A percentile compares a stretch with the other conserved stretches of the same genome.
Evolutionary conservation across 2,888 invertebrate genomes (phyloP).

Genomic region (Netelia inedita): DNA sequence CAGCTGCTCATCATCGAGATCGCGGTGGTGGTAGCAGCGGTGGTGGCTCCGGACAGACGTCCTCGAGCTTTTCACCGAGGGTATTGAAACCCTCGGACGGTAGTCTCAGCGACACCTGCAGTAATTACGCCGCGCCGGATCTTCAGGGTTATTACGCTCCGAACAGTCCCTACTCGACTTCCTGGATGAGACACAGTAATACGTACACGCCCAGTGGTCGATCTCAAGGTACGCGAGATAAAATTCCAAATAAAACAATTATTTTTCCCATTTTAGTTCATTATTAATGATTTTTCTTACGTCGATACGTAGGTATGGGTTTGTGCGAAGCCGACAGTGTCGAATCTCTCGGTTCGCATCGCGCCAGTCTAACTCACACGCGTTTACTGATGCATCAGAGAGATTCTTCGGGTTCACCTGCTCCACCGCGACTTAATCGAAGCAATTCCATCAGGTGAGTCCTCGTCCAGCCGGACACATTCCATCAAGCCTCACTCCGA

Average conservation of each 20-base stretch:
- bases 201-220: slow-evolving; percentile 85
- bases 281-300: slow-evolving; percentile 9
- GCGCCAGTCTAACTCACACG: slow-evolving; percentile 91
- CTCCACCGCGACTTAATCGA: slow-evolving; percentile 92
- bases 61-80: slow-evolving; percentile 82
- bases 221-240: slow-evolving; percentile 78
- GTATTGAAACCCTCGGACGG: slow-evolving; percentile 88
- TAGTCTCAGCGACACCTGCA: slow-evolving; percentile 94
- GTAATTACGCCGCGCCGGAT: slow-evolving; percentile 89
- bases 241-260: neutral
- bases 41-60: slow-evolving; percentile 77
- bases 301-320: slow-evolving; percentile 80
- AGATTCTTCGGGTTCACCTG: slow-evolving; percentile 86
- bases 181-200: slow-evolving; percentile 93
- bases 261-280: neutral
- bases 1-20: slow-evolving; percentile 83
- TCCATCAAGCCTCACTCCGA: neutral
- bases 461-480: neutral
- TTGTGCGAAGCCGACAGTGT: slow-evolving; percentile 97
- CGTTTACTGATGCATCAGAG: slow-evolving; percentile 88
- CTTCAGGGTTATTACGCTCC: slow-evolving; percentile 84
- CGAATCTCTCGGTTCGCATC: slow-evolving; percentile 91
- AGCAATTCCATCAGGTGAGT: slow-evolving; percentile 96
- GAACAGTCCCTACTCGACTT: slow-evolving; percentile 90
- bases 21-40: slow-evolving; percentile 77